phyloP scores from a whole-genome alignment of 2,113 vertebrate species.

The Genyomyrus donnyi region DNA sequence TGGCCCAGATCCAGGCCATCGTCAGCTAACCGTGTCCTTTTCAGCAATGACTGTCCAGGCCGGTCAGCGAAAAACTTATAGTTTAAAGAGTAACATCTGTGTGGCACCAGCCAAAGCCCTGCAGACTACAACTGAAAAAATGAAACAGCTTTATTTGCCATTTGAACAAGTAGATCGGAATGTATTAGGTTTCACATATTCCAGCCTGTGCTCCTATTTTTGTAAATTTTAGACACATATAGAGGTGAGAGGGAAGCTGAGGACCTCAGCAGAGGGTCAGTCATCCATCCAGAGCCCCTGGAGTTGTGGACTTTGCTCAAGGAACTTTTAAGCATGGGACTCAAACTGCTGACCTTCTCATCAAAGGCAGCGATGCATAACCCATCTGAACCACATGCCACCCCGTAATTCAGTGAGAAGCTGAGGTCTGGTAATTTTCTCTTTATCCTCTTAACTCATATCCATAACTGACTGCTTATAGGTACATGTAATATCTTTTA shows the following conservation, averaged over 20 bases:
- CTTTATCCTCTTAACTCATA: neutral
- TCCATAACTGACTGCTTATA: neutral
- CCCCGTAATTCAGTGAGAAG: neutral
- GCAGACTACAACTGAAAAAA: neutral
- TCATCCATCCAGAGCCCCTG: neutral
- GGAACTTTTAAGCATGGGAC: neutral
- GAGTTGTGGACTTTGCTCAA: neutral
- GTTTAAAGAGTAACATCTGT: neutral
- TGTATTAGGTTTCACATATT: neutral
- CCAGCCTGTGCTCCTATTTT: neutral
- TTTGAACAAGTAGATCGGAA: neutral
- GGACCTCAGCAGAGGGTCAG: neutral
- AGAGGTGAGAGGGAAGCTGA: neutral
- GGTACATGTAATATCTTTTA: neutral
- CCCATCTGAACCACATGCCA: neutral
- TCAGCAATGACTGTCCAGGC: neutral
- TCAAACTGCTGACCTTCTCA: neutral
- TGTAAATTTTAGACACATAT: neutral
- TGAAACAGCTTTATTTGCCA: neutral
- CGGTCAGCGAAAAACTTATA: neutral
- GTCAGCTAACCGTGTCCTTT: neutral
- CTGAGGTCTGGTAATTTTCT: neutral
- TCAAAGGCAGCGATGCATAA: neutral
- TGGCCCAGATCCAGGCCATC: neutral
- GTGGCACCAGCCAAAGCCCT: neutral